Conservation (phyloP, 2,113 vertebrate species). For the Lepisosteus osseus region DNA sequence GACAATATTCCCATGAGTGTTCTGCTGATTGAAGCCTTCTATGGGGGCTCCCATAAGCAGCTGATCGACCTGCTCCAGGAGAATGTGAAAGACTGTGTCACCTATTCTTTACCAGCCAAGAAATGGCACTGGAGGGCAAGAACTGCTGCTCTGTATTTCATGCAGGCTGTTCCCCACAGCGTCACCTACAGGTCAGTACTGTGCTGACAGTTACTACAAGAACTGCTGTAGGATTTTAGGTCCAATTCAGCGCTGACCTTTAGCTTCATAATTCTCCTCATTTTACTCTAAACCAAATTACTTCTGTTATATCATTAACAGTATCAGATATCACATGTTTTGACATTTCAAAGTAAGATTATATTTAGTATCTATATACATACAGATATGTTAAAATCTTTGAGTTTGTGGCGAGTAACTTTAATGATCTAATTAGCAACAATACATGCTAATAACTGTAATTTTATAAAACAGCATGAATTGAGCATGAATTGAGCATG, state of each 20-base stretch:
- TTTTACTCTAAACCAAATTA: neutral
- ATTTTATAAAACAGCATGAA: too few species aligned
- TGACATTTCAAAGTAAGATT: neutral
- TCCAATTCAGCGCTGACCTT: neutral
- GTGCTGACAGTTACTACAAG: neutral
- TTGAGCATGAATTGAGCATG: too few species aligned
- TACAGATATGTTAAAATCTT: too few species aligned
- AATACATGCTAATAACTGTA: too few species aligned
- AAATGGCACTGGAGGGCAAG: conserved; percentile 96
- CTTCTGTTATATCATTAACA: neutral
- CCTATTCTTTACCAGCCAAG: conserved; percentile 83
- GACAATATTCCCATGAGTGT: conserved; percentile 58
- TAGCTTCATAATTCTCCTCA: neutral
- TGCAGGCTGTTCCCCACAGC: conserved; percentile 75
- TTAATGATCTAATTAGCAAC: too few species aligned
- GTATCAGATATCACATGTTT: neutral
- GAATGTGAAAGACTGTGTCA: conserved; percentile 62
- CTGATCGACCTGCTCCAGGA: conserved; percentile 81
- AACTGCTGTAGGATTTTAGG: neutral
- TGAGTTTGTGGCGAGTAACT: too few species aligned
- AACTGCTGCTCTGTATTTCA: conserved; percentile 84
- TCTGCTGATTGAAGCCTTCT: conserved; percentile 86
- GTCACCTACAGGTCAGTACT: conserved; percentile 74
- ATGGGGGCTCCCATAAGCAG: conserved; percentile 94
- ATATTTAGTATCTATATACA: neutral